Base-by-base conservation (phyloP, 35 echinoderm and acorn worm species). In the Lytechinus variegatus region DNA sequence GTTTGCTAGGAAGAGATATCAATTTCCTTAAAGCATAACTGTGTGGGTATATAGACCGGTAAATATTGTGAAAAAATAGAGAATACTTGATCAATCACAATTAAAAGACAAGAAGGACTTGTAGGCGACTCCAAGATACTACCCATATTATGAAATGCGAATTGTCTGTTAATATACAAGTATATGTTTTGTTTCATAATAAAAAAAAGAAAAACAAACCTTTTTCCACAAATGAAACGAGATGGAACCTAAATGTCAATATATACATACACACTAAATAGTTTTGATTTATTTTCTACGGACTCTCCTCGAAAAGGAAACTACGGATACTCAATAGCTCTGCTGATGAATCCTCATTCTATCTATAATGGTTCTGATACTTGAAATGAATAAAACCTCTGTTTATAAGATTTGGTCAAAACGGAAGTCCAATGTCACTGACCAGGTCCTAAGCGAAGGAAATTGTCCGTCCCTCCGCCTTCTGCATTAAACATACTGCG, bases 381-480 rank as follows among this genome's bases (percentile, higher is more conserved):
- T 79, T 79, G 7, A 24, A 19, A 24, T 79, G 24, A 71, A 71
- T 71, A 24, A 79, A 79, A 79, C 19, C 66, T 16, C 21, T 79
- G 66, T 79, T 79, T 79, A 79, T 79, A 79, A 27, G 66, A 79
- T 79, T 79, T 79, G 66, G 66, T 79, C 66, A 79, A 24, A 79
- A 79, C 66, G 66, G 66, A 79, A 79, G 66, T 79, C 66, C 66
- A 79, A 79, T 79, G 66, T 79, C 66, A 79, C 66, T 79, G 66
- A 79, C 66, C 66, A 79, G 16, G 16, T 79, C 66, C n/a, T 79
- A 7, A 79, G 66, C 66, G 66, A 79, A 24, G 66, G 66, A 6
- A 79, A 79, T 19, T 24, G 7, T 79, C 66, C 21, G n/a, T 79
- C 66, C 66, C 19, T 5, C 66, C 66, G 66, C 66, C 66, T 79